Evolutionary conservation across 2,888 invertebrate genomes (phyloP).

Genomic region (Sphaerophoria rueppellii): DNA sequence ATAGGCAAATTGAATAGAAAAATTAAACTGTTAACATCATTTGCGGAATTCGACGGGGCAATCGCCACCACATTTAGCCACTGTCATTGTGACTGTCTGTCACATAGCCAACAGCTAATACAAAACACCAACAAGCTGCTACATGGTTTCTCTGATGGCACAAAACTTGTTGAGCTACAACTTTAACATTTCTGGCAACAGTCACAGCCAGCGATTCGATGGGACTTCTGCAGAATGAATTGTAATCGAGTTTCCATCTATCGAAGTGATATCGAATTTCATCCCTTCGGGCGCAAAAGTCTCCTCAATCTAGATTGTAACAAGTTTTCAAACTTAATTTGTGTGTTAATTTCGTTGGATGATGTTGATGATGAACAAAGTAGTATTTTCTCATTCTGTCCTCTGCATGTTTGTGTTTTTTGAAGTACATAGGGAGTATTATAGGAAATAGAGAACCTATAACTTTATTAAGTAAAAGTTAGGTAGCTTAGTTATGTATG

Average conservation of each 20-base stretch:
- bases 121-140: neutral
- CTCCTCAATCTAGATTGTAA: slow-evolving; percentile 68
- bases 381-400: slow-evolving; percentile 12
- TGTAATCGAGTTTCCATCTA: slow-evolving; percentile 64
- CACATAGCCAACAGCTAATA: slow-evolving; percentile 7
- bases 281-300: slow-evolving; percentile 59
- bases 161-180: slow-evolving; percentile 64
- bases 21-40: slow-evolving; percentile 70
- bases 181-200: slow-evolving; percentile 12
- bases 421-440: neutral
- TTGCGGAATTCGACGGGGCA: slow-evolving; percentile 61
- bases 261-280: slow-evolving; percentile 70
- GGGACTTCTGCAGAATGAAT: slow-evolving; percentile 16
- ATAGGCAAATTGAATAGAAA: slow-evolving; percentile 69
- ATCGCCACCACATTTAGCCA: slow-evolving; percentile 5
- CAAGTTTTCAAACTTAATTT: slow-evolving; percentile 71
- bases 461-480: slow-evolving; percentile 61
- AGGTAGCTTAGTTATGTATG: slow-evolving; percentile 4
- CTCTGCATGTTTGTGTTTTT: neutral
- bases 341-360: slow-evolving; percentile 57
- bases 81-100: slow-evolving; percentile 9
- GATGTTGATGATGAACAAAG: slow-evolving; percentile 42
- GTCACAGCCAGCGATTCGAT: neutral
- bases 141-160: neutral
- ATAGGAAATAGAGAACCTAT: slow-evolving; percentile 27